phyloP scores from a whole-genome alignment of 2,113 vertebrate species.

The Thoracochromis brauschi region DNA sequence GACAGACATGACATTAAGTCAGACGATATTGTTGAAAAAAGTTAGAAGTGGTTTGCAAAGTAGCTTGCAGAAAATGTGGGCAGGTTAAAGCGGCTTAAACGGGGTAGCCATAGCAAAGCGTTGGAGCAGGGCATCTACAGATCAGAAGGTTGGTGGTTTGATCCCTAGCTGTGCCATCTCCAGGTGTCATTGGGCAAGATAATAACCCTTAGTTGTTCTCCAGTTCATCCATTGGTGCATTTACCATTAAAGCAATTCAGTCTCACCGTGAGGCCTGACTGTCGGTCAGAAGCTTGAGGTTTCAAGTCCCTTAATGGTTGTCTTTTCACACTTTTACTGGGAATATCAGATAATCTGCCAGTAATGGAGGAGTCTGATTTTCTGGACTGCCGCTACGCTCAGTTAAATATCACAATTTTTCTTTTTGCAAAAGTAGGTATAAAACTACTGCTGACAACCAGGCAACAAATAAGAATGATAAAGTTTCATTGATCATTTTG shows the following conservation, averaged over 20 bases:
- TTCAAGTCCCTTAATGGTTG: background rate
- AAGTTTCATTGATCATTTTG: background rate
- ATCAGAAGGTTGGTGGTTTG: background rate
- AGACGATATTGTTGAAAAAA: background rate
- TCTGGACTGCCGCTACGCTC: rapidly evolving
- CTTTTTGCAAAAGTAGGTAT: background rate
- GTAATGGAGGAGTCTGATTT: background rate
- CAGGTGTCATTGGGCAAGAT: background rate
- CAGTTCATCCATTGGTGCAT: background rate
- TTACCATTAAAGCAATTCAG: background rate
- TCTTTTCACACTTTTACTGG: background rate
- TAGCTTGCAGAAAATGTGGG: background rate
- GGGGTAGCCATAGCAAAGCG: background rate
- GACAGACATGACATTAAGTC: background rate
- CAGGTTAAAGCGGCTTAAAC: background rate
- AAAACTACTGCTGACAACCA: background rate
- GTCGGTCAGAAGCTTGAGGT: background rate
- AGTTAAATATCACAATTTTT: background rate
- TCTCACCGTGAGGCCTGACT: rapidly evolving
- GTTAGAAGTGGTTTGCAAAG: background rate
- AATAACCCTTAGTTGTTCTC: background rate
- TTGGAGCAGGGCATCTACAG: background rate
- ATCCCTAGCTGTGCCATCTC: background rate
- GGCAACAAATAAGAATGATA: background rate
- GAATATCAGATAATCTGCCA: background rate